phyloP scores from a whole-genome alignment of 2,888 invertebrate species.

The Allacma fusca region DNA sequence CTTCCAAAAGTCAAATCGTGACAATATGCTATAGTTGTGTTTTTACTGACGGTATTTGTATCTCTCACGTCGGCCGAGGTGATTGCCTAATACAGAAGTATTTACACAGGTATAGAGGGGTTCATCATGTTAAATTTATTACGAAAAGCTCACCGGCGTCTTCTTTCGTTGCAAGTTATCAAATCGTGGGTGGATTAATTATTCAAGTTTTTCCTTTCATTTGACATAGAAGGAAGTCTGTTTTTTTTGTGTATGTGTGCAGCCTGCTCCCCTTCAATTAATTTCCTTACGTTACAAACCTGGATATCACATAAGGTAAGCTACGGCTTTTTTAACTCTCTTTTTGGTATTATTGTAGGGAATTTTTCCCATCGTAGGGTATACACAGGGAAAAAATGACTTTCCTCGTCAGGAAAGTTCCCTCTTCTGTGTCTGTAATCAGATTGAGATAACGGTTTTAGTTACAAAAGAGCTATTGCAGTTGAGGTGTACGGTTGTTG shows the following conservation, averaged over 20 bases:
- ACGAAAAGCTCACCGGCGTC: neutral
- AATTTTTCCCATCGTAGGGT: too few species aligned
- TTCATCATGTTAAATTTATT: neutral
- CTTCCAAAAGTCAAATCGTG: too few species aligned
- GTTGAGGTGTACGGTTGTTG: too few species aligned
- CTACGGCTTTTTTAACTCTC: neutral
- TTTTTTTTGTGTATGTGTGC: neutral
- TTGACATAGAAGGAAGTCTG: slow-evolving; percentile 9
- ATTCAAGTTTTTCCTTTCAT: slow-evolving; percentile 6
- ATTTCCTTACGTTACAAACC: neutral
- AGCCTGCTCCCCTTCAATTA: neutral
- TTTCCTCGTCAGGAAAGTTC: too few species aligned
- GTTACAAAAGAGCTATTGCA: too few species aligned
- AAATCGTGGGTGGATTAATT: slow-evolving; percentile 18
- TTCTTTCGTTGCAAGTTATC: neutral
- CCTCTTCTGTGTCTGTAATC: too few species aligned
- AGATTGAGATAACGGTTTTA: too few species aligned
- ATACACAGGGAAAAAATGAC: too few species aligned
- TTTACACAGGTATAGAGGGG: neutral
- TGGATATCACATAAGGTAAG: slow-evolving; percentile 13
- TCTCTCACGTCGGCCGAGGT: neutral
- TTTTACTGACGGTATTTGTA: too few species aligned
- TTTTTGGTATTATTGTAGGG: neutral
- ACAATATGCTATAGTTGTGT: too few species aligned
- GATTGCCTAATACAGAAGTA: neutral